A percentile compares a stretch with the other conserved stretches of the same genome.
Evolutionary conservation across 2,888 invertebrate species (phyloP).

Genomic region (Panzeria rudis): DNA sequence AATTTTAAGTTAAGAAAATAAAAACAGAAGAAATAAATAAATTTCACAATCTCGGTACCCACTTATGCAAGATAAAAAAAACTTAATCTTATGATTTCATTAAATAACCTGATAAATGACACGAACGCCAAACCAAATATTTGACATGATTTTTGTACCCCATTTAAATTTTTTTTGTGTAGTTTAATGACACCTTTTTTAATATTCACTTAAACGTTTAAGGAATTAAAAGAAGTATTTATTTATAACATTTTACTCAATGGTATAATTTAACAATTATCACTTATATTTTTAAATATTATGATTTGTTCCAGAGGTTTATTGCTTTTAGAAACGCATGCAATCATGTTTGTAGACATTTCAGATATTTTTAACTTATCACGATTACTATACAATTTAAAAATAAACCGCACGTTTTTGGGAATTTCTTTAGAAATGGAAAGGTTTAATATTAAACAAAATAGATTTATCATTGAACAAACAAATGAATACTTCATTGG

Average conservation of each 20-base stretch:
- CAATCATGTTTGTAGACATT: background rate
- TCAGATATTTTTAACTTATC: slow-evolving; percentile 13
- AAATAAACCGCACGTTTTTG: slow-evolving; percentile 55
- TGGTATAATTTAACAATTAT: slow-evolving; percentile 39
- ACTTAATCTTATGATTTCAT: slow-evolving; percentile 29
- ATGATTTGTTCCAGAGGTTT: background rate
- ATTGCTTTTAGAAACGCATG: no score
- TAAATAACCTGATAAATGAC: slow-evolving; percentile 38
- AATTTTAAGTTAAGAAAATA: slow-evolving; percentile 12
- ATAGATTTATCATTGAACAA: slow-evolving; percentile 47
- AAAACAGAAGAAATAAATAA: background rate
- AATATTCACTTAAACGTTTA: background rate
- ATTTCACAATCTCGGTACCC: slow-evolving; percentile 43
- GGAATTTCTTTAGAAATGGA: slow-evolving; percentile 36
- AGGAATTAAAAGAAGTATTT: background rate
- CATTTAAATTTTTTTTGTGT: background rate
- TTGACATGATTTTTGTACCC: background rate
- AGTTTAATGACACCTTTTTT: background rate
- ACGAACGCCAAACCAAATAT: slow-evolving; percentile 27
- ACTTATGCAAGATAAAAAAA: slow-evolving; percentile 13
- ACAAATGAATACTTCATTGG: slow-evolving; percentile 13
- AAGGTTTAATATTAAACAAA: slow-evolving; percentile 6
- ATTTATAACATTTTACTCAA: slow-evolving; percentile 26
- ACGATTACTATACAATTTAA: slow-evolving; percentile 23
- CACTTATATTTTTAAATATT: slow-evolving; percentile 22